Evolutionary conservation across 1,140 invertebrate species (phyloP).

Genomic region (Trissolcus basalis): DNA sequence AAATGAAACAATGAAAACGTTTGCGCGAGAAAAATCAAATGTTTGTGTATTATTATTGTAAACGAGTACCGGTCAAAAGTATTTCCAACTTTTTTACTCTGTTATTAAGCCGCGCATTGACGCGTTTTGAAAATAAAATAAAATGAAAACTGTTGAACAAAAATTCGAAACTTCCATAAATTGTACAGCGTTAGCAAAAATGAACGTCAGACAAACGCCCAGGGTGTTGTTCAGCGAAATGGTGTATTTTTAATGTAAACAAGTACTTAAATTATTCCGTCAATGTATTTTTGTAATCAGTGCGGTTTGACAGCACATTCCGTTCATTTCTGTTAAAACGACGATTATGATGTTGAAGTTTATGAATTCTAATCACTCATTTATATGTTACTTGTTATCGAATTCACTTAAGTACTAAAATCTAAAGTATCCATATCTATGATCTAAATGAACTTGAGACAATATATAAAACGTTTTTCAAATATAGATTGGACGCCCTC

Average conservation of each 20-base stretch:
- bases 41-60: too few species aligned
- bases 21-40: neutral
- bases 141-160: neutral
- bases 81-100: too few species aligned
- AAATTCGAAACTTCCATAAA: constrained; percentile 39
- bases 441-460: constrained; percentile 54
- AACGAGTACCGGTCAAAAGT: too few species aligned
- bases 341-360: constrained; percentile 71
- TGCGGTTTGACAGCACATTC: constrained; percentile 47
- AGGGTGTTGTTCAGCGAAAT: too few species aligned
- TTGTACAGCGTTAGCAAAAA: constrained; percentile 41
- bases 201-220: constrained; percentile 13
- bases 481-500: constrained; percentile 26
- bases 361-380: constrained; percentile 72
- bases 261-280: too few species aligned
- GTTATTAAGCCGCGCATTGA: too few species aligned
- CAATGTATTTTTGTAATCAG: too few species aligned
- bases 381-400: constrained; percentile 71
- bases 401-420: constrained; percentile 63
- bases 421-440: constrained; percentile 57
- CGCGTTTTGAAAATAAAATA: too few species aligned
- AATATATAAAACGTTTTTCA: constrained; percentile 59
- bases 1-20: neutral
- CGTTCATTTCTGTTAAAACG: constrained; percentile 64
- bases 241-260: too few species aligned